Percentiles rank a stretch among this genome's conserved stretches.
Conservation (phyloP, 2,113 vertebrate species). For the Neotoma lepida region DNA sequence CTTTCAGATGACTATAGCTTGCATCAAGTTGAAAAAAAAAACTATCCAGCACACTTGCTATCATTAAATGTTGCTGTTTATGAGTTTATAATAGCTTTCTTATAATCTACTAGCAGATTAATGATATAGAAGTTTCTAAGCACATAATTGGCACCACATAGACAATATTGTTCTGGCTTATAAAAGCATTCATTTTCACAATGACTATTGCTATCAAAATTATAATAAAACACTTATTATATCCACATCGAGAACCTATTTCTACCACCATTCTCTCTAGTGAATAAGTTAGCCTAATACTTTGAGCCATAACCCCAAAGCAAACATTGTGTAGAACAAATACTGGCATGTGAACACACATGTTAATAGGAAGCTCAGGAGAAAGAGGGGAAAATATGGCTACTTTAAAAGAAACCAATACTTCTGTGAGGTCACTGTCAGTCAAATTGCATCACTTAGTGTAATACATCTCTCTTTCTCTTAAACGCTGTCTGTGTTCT, state of each 20-base stretch:
- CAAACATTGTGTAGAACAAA: background rate
- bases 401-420: slow-evolving; percentile 7
- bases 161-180: background rate
- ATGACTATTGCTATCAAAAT: slow-evolving; percentile 25
- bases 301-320: background rate
- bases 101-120: background rate
- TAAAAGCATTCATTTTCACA: background rate
- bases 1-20: background rate
- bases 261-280: background rate
- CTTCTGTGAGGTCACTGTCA: background rate
- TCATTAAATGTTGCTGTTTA: background rate
- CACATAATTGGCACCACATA: background rate
- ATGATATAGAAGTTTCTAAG: background rate
- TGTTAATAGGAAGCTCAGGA: background rate
- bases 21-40: background rate
- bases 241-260: background rate
- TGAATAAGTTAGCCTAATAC: background rate
- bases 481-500: background rate
- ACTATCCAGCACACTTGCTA: background rate
- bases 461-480: background rate
- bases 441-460: background rate
- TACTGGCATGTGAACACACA: background rate
- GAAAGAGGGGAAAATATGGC: background rate
- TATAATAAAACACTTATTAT: slow-evolving; percentile 21
- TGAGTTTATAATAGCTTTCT: slow-evolving; percentile 26